These are phyloP conservation scores for Lagenorhynchus albirostris DNA, from an alignment of 2,113 vertebrate genomes.

Conservation along the genomic window DNA sequence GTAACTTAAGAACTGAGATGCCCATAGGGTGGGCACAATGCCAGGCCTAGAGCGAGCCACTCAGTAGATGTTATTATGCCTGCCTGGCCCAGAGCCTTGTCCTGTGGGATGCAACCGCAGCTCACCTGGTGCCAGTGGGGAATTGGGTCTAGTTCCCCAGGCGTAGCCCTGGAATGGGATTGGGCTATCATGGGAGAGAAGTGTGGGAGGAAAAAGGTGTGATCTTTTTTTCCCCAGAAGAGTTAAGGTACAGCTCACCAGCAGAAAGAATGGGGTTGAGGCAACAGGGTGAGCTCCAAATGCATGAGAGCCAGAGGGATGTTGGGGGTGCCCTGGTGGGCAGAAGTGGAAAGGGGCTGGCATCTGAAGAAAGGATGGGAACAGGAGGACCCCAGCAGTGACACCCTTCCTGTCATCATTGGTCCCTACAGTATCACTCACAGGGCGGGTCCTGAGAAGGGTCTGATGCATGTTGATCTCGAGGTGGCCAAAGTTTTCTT, in stretches of 20 bases:
- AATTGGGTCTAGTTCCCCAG: not conserved
- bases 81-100: not conserved
- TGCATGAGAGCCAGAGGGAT: not conserved
- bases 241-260: not conserved
- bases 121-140: not conserved
- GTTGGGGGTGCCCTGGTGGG: not conserved
- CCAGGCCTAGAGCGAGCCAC: accelerated
- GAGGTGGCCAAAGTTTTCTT: not conserved
- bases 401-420: not conserved
- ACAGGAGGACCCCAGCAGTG: not conserved
- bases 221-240: not conserved
- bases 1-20: not conserved
- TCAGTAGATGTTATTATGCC: not conserved
- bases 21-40: not conserved
- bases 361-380: not conserved
- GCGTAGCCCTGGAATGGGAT: not conserved
- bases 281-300: not conserved
- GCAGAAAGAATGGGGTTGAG: not conserved
- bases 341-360: not conserved
- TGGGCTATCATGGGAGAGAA: not conserved
- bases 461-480: not conserved
- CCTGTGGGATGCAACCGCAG: not conserved
- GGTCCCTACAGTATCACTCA: not conserved
- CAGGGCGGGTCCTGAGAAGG: not conserved
- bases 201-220: not conserved